phyloP scores from a whole-genome alignment of 2,888 invertebrate genomes.

The Tanytarsus gracilentus region DNA sequence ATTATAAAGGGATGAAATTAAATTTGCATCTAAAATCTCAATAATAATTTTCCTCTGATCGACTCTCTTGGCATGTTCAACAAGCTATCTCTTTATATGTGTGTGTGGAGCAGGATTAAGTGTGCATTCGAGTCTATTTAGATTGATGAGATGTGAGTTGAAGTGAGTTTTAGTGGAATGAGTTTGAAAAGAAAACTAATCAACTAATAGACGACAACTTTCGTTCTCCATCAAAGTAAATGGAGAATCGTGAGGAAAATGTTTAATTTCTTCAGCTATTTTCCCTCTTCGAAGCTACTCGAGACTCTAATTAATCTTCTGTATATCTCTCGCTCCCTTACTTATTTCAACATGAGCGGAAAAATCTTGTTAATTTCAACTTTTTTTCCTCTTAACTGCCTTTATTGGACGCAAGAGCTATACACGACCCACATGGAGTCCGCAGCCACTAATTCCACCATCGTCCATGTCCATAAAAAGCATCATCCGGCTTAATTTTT shows the following conservation, averaged over 20 bases:
- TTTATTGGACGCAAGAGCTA: neutral
- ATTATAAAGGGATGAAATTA: too few species aligned
- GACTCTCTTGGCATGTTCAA: too few species aligned
- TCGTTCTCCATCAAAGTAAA: conserved; percentile 24
- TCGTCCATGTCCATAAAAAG: conserved; percentile 1
- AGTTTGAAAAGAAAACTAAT: conserved; percentile 14
- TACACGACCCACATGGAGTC: conserved; percentile 1
- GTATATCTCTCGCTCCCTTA: neutral
- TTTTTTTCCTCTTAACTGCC: neutral
- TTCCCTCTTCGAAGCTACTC: neutral
- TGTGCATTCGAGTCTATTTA: too few species aligned
- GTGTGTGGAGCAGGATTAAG: too few species aligned
- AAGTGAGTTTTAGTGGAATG: neutral
- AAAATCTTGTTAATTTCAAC: conserved; percentile 1
- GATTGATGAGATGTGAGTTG: too few species aligned
- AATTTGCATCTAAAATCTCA: too few species aligned
- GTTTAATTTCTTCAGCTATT: conserved; percentile 15
- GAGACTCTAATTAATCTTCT: conserved; percentile 3
- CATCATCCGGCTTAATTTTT: conserved; percentile 8
- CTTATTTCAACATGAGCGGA: neutral
- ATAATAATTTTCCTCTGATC: too few species aligned
- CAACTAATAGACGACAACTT: conserved; percentile 28
- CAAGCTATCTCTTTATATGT: too few species aligned
- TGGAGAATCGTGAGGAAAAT: conserved; percentile 26
- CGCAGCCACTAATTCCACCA: neutral